A percentile compares a stretch with the other conserved stretches of the same genome.
Evolutionary conservation across 2,797 vertebrate species (phyloP).

Genomic region (Enteromius paludinosus): DNA sequence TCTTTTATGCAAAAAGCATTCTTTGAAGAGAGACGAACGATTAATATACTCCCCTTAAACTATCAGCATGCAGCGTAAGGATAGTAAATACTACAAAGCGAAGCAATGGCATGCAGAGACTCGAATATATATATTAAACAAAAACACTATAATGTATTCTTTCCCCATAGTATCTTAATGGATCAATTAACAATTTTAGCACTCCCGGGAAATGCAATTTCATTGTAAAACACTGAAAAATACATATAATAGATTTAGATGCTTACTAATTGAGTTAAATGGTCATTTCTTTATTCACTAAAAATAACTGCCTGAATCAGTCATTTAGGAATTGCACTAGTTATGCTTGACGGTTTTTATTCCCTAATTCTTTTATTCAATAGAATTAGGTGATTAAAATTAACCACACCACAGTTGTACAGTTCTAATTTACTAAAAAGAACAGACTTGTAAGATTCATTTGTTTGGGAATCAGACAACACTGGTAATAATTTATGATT

Average conservation of each 20-base stretch:
- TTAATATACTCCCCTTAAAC: conserved; percentile 32
- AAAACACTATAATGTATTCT: background rate
- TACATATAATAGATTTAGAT: background rate
- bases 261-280: background rate
- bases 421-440: background rate
- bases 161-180: background rate
- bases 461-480: background rate
- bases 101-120: background rate
- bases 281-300: background rate
- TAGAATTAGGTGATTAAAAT: too few relatives aligned
- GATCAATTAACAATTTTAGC: background rate
- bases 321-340: background rate
- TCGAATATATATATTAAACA: background rate
- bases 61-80: background rate
- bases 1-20: conserved; percentile 24
- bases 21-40: conserved; percentile 27
- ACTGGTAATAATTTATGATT: background rate
- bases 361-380: background rate
- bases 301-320: background rate
- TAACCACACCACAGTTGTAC: too few relatives aligned
- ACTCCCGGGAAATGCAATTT: background rate
- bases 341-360: background rate
- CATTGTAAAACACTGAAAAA: background rate
- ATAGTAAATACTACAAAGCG: background rate
- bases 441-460: background rate